Conservation (phyloP, 2,113 vertebrate species). For the Nibea coibor region DNA sequence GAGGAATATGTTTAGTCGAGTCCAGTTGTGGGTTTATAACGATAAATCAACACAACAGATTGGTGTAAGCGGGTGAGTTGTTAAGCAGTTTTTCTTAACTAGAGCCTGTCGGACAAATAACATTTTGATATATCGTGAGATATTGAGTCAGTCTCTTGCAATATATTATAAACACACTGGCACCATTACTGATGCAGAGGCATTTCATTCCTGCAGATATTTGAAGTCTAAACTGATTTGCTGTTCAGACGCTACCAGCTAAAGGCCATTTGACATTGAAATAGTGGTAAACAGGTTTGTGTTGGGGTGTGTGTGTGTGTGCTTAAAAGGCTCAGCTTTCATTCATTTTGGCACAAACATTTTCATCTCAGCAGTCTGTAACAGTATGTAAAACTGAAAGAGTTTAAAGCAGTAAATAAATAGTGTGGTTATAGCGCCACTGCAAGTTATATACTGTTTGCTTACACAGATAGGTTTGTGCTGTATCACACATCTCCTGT, state of each 20-base stretch:
- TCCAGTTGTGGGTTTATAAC: slow-evolving; percentile 9
- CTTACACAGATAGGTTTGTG: not conserved
- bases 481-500: not conserved
- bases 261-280: slow-evolving; percentile 16
- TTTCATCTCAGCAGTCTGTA: not conserved
- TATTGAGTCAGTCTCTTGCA: slow-evolving; percentile 27
- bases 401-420: not conserved
- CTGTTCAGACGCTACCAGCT: slow-evolving; percentile 9
- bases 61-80: not conserved
- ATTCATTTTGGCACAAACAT: not conserved
- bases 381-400: not conserved
- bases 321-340: not conserved
- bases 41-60: not conserved
- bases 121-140: not conserved
- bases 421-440: not conserved
- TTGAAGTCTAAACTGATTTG: slow-evolving; percentile 23
- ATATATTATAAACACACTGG: slow-evolving; percentile 23
- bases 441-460: not conserved
- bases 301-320: not conserved
- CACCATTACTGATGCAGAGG: slow-evolving; percentile 20
- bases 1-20: not conserved
- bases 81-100: slow-evolving; percentile 9
- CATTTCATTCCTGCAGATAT: slow-evolving; percentile 23
- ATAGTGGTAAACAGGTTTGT: not conserved
- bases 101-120: slow-evolving; percentile 13